Percentiles rank a stretch among this genome's conserved stretches.
Evolutionary conservation across 2,113 vertebrate genomes (phyloP).

Genomic region (Pterocles burchelli): DNA sequence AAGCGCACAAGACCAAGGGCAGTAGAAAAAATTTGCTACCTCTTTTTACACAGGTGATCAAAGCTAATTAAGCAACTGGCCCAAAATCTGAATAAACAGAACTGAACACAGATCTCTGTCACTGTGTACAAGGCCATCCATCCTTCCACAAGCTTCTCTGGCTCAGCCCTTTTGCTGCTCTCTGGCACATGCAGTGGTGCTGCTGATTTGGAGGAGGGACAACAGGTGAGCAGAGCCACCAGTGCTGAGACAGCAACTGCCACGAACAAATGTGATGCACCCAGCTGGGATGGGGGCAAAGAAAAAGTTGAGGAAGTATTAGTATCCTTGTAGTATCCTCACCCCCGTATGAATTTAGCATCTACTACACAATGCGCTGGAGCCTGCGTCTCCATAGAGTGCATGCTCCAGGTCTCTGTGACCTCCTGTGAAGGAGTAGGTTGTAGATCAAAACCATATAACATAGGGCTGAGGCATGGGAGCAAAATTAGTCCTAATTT

Average conservation of each 20-base stretch:
- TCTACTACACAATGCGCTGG: background rate
- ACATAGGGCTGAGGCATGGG: background rate
- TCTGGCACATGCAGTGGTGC: accelerated
- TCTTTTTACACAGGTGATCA: background rate
- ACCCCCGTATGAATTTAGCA: background rate
- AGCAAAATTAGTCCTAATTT: background rate
- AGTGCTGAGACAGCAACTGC: background rate
- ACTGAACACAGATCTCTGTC: background rate
- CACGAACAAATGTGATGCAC: accelerated
- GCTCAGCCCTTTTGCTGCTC: background rate
- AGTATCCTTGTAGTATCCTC: background rate
- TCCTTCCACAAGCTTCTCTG: background rate
- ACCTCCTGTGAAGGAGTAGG: background rate
- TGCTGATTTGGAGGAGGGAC: background rate
- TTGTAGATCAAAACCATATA: background rate
- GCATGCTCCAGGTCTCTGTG: background rate
- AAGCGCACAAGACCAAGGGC: background rate
- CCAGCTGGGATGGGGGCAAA: background rate
- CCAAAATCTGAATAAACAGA: background rate
- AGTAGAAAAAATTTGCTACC: background rate
- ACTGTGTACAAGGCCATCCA: background rate
- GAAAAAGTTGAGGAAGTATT: background rate
- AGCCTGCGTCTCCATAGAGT: accelerated
- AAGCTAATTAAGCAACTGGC: background rate
- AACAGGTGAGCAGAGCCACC: background rate